Evolutionary conservation across 2,888 invertebrate species (phyloP).

Genomic region (Bembecia ichneumoniformis): DNA sequence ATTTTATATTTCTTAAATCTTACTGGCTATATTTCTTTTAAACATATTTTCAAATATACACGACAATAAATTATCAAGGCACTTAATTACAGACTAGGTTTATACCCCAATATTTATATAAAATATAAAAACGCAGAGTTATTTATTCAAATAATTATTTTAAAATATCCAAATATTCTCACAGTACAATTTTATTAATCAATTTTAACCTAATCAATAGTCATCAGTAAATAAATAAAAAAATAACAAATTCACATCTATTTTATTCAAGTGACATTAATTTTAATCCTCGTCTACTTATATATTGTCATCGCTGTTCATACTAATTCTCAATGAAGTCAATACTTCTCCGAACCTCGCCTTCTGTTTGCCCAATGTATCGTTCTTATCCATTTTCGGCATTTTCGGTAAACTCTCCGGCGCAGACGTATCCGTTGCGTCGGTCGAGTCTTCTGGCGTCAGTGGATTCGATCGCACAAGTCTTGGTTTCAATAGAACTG

Average conservation of each 20-base stretch:
- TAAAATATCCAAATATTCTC: too few species aligned
- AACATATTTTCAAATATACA: not conserved
- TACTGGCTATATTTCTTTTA: too few species aligned
- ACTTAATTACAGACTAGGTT: constrained; percentile 48
- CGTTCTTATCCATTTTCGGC: constrained; percentile 56
- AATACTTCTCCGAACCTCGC: constrained; percentile 55
- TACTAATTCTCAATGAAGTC: constrained; percentile 54
- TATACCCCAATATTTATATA: constrained; percentile 15
- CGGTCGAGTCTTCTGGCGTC: constrained; percentile 48
- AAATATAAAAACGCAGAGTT: too few species aligned
- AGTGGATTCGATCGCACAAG: constrained; percentile 51
- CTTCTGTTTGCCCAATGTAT: constrained; percentile 58
- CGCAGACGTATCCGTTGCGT: constrained; percentile 38
- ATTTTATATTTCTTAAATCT: too few species aligned
- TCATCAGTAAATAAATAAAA: too few species aligned
- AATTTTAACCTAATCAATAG: too few species aligned
- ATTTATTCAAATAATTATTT: too few species aligned
- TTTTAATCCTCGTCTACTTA: not conserved
- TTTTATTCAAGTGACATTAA: too few species aligned
- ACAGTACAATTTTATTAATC: too few species aligned
- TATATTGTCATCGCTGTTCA: constrained; percentile 47
- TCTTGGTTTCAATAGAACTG: constrained; percentile 39
- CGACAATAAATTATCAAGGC: constrained; percentile 17
- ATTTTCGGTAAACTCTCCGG: constrained; percentile 44
- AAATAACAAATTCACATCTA: too few species aligned